Conservation (phyloP, 2,888 invertebrate species). For the Hirtodrosophila confusa region DNA sequence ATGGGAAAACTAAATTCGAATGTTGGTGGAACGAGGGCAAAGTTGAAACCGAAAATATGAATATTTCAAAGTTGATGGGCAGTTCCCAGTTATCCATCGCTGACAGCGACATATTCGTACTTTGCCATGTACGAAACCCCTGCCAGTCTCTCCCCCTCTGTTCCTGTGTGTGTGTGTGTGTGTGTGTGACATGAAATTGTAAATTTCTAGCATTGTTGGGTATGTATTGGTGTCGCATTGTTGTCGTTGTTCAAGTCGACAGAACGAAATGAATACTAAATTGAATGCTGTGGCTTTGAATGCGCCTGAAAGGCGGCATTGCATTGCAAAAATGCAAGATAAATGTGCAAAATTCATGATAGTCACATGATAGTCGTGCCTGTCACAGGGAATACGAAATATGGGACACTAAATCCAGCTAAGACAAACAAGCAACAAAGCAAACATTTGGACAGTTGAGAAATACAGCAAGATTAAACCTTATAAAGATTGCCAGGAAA, state of each 20-base stretch:
- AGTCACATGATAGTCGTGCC: background rate
- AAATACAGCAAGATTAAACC: background rate
- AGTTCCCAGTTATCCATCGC: constrained; percentile 47
- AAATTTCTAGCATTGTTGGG: constrained; percentile 58
- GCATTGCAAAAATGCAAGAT: constrained; percentile 20
- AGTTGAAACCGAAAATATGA: constrained; percentile 58
- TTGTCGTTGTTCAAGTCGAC: constrained; percentile 53
- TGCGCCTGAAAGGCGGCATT: constrained; percentile 60
- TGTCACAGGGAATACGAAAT: constrained; percentile 3
- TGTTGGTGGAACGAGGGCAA: constrained; percentile 5
- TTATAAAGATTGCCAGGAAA: no score
- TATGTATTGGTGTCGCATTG: constrained; percentile 25
- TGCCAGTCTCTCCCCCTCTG: constrained; percentile 9
- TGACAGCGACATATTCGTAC: constrained; percentile 48
- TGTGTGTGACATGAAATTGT: constrained; percentile 63
- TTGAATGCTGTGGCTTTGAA: constrained; percentile 69
- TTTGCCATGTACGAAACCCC: constrained; percentile 22
- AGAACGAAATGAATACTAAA: constrained; percentile 75
- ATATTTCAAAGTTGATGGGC: constrained; percentile 67
- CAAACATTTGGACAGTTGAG: constrained; percentile 2
- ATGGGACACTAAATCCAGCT: background rate
- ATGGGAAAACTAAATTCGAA: constrained; percentile 3
- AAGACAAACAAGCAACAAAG: constrained; percentile 1
- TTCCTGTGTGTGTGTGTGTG: constrained; percentile 13
- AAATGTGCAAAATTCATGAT: constrained; percentile 7